Conservation (phyloP, 2,888 invertebrate genomes). For the Leuctra nigra region DNA sequence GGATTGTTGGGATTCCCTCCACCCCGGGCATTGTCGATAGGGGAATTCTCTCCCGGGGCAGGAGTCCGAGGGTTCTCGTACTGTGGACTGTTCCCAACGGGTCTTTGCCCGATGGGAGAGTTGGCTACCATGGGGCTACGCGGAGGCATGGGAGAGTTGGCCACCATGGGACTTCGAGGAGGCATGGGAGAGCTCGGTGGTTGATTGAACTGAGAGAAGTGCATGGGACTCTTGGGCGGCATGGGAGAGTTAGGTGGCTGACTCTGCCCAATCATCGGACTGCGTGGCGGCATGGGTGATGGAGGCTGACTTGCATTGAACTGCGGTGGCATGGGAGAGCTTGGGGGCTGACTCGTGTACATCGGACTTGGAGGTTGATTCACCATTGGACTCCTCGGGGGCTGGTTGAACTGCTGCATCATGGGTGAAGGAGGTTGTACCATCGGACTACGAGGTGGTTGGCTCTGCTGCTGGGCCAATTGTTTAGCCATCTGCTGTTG, state of each 20-base stretch:
- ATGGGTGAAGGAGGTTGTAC: conserved; percentile 44
- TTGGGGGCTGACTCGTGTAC: conserved; percentile 37
- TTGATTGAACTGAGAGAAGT: conserved; percentile 37
- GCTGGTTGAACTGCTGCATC: conserved; percentile 31
- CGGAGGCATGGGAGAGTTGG: conserved; percentile 39
- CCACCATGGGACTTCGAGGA: conserved; percentile 40
- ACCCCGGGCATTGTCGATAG: conserved; percentile 38
- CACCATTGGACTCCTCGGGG: conserved; percentile 39
- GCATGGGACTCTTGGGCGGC: conserved; percentile 37
- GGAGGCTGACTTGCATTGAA: conserved; percentile 38
- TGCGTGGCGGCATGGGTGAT: conserved; percentile 39
- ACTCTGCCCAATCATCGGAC: conserved; percentile 35
- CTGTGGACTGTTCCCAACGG: conserved; percentile 43
- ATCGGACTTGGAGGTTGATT: conserved; percentile 31
- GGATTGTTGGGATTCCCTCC: conserved; percentile 49
- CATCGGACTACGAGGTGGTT: conserved; percentile 23
- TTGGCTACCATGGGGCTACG: not conserved
- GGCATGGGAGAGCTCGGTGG: conserved; percentile 38
- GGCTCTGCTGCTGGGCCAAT: conserved; percentile 38
- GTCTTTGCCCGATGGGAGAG: conserved; percentile 39
- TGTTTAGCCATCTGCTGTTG: too few relatives aligned
- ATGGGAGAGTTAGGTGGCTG: conserved; percentile 38
- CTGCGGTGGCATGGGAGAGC: conserved; percentile 45
- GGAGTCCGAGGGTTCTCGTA: conserved; percentile 53
- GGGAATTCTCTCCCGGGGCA: conserved; percentile 28